Conservation (phyloP, 2,113 vertebrate genomes). For the Chrysemys picta region DNA sequence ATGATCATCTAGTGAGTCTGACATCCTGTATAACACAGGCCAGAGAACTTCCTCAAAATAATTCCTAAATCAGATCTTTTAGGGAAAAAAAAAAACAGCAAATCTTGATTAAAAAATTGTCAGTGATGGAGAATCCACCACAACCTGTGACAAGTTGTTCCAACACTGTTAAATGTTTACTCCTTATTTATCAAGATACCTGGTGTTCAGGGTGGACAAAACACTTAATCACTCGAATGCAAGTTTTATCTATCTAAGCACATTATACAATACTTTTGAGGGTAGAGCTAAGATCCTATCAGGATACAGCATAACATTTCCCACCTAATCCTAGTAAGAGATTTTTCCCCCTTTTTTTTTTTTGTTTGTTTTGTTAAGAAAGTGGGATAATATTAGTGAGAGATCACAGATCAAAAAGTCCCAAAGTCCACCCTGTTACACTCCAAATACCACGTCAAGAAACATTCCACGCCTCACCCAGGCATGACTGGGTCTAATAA, state of each 20-base stretch:
- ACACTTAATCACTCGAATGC: neutral
- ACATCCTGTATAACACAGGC: neutral
- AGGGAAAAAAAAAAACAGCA: neutral
- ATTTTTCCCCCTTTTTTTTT: neutral
- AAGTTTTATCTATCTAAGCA: neutral
- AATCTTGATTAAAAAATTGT: neutral
- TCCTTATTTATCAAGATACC: neutral
- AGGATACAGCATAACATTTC: constrained; percentile 41
- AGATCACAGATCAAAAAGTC: constrained; percentile 61
- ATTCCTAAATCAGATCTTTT: neutral
- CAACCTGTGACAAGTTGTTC: neutral
- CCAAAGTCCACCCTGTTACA: constrained; percentile 44
- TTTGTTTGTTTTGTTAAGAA: constrained; percentile 12
- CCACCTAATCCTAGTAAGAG: neutral
- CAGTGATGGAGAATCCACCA: neutral
- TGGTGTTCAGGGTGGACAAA: neutral
- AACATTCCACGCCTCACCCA: constrained; percentile 53
- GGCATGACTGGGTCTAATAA: constrained; percentile 60
- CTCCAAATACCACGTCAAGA: constrained; percentile 56
- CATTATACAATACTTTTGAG: no score
- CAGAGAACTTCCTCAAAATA: neutral
- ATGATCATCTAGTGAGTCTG: neutral
- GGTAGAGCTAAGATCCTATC: neutral
- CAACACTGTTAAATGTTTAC: neutral
- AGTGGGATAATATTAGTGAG: constrained; percentile 52